A percentile compares a stretch with the other conserved stretches of the same genome.
Conservation (phyloP, 2,113 vertebrate species). For the Campylorhamphus procurvoides region DNA sequence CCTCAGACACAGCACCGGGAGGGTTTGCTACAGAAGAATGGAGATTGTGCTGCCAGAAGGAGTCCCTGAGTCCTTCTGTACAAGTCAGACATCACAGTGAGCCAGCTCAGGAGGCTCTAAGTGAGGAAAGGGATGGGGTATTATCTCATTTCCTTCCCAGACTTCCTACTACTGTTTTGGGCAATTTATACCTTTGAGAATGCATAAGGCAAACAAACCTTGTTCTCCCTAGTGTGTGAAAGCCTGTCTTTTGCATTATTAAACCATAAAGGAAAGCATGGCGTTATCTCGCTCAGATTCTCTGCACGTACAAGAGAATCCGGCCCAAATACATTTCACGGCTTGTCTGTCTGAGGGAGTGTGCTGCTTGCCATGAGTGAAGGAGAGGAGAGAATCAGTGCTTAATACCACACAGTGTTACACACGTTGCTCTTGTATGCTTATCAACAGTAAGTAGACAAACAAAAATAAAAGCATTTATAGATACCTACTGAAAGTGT, state of each 20-base stretch:
- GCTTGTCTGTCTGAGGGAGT: conserved; percentile 50
- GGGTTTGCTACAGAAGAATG: not conserved
- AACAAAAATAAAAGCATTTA: conserved; percentile 22
- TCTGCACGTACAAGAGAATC: conserved; percentile 28
- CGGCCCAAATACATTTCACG: conserved; percentile 38
- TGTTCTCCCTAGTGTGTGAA: conserved; percentile 31
- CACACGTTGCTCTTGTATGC: not conserved
- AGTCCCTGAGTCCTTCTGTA: not conserved
- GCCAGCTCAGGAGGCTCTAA: not conserved
- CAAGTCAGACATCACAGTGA: not conserved
- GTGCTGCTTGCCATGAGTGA: not conserved
- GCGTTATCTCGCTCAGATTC: not conserved
- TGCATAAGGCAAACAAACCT: conserved; percentile 50
- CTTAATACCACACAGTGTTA: not conserved
- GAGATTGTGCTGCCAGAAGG: not conserved
- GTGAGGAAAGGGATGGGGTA: conserved; percentile 58
- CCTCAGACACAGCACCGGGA: not conserved
- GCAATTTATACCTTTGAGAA: conserved; percentile 64
- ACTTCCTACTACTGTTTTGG: conserved; percentile 66
- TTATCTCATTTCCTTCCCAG: conserved; percentile 67
- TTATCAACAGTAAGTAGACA: conserved; percentile 14
- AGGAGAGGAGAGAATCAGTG: conserved; percentile 45
- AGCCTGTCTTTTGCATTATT: conserved; percentile 55
- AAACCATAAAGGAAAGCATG: not conserved
- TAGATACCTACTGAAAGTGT: not conserved